Evolutionary conservation across 2,888 invertebrate genomes (phyloP).

Genomic region (Chelonus formosanus): DNA sequence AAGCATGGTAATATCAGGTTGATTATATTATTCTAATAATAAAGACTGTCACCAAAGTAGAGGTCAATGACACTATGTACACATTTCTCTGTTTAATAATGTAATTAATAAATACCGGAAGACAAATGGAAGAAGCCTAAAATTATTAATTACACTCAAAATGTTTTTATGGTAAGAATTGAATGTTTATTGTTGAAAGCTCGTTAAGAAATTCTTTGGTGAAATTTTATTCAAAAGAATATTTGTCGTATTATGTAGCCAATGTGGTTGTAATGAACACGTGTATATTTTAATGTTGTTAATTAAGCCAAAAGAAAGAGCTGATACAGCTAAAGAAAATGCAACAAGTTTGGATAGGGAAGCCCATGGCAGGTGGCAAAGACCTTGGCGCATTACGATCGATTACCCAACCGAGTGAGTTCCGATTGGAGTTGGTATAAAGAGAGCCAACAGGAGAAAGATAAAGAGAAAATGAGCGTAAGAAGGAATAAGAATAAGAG

Average conservation of each 20-base stretch:
- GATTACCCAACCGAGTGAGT: conserved; percentile 54
- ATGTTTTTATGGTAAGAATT: too few relatives aligned
- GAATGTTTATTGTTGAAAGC: too few relatives aligned
- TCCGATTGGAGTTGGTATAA: conserved; percentile 35
- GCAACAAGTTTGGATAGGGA: conserved; percentile 31
- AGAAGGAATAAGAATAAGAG: conserved; percentile 19
- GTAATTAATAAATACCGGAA: too few relatives aligned
- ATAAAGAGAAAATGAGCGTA: conserved; percentile 19
- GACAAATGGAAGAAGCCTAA: too few relatives aligned
- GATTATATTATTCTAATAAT: too few relatives aligned
- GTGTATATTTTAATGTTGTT: background rate
- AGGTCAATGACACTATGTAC: too few relatives aligned
- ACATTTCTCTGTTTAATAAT: too few relatives aligned
- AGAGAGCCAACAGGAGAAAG: conserved; percentile 4
- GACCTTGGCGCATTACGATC: conserved; percentile 58
- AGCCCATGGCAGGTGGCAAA: conserved; percentile 54
- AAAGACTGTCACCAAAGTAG: too few relatives aligned
- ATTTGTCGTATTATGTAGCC: too few relatives aligned
- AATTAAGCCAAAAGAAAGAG: conserved; percentile 8
- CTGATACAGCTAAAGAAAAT: conserved; percentile 19
- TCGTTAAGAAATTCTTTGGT: too few relatives aligned
- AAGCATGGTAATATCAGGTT: background rate
- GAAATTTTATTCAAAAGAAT: too few relatives aligned
- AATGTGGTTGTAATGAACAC: background rate
- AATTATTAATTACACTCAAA: too few relatives aligned